Conservation (phyloP, 2,797 vertebrate genomes). For the Kryptopterus vitreolus region DNA sequence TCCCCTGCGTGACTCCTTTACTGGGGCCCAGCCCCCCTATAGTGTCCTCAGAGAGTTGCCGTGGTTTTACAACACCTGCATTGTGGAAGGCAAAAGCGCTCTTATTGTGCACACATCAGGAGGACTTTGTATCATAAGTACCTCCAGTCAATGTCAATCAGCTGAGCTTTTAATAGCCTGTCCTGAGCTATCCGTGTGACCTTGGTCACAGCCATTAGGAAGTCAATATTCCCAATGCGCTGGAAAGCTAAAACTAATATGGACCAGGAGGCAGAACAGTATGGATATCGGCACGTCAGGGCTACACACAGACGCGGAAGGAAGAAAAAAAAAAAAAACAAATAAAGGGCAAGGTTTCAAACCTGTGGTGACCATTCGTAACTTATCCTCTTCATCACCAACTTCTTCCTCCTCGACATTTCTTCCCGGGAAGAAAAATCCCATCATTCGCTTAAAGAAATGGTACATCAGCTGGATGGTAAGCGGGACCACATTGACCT, state of each 20-base stretch:
- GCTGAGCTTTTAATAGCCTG: conserved; percentile 62
- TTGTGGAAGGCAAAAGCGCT: not conserved
- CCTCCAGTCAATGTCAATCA: conserved; percentile 56
- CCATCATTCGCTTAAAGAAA: conserved; percentile 99
- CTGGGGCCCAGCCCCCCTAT: conserved; percentile 84
- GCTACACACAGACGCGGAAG: conserved; percentile 1
- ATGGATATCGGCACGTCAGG: conserved; percentile 45
- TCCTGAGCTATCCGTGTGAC: conserved; percentile 49
- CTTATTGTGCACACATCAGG: conserved; percentile 40
- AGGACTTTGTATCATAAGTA: conserved; percentile 35
- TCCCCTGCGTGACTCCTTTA: conserved; percentile 88
- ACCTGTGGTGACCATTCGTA: conserved; percentile 96
- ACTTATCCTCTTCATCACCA: conserved; percentile 97
- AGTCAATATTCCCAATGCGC: conserved; percentile 55
- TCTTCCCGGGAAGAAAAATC: conserved; percentile 96
- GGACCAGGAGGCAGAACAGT: conserved; percentile 47
- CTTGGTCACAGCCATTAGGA: conserved; percentile 52
- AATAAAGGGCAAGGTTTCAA: conserved; percentile 11
- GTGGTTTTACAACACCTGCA: conserved; percentile 81
- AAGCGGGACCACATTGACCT: conserved; percentile 98
- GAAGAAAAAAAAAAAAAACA: conserved; percentile 14
- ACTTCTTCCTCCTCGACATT: conserved; percentile 96
- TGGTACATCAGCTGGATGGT: conserved; percentile 99
- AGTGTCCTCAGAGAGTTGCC: conserved; percentile 88
- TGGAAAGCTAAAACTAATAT: conserved; percentile 49